Evolutionary conservation across 2,113 vertebrate genomes (phyloP).

Genomic region (Nycticebus coucang): DNA sequence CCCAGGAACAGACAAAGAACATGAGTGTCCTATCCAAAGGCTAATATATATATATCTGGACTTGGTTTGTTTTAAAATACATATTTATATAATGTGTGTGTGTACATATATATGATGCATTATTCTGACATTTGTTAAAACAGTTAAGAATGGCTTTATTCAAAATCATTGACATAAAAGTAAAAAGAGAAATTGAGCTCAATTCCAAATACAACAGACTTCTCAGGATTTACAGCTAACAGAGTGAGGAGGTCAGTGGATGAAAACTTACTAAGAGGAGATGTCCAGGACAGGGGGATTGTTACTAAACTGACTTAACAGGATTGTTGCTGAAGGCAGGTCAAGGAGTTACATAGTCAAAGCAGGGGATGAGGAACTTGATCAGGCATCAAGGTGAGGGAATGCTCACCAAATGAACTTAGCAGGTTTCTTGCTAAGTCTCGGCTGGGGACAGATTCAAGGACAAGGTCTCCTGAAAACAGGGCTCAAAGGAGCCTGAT

Average conservation of each 20-base stretch:
- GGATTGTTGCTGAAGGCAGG: neutral
- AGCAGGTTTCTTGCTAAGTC: neutral
- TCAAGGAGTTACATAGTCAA: neutral
- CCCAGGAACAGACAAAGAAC: neutral
- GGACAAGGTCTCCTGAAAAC: neutral
- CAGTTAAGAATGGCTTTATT: neutral
- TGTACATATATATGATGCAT: neutral
- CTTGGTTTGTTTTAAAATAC: neutral
- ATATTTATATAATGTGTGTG: neutral
- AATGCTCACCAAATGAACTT: neutral
- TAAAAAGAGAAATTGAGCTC: neutral
- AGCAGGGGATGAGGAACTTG: neutral
- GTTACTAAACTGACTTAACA: neutral
- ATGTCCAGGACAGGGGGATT: neutral
- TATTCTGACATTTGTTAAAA: neutral
- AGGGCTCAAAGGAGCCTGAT: neutral
- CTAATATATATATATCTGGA: neutral
- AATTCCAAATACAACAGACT: neutral
- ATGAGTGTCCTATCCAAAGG: neutral
- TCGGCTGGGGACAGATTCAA: neutral
- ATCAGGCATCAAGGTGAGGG: neutral
- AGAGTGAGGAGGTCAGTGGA: neutral
- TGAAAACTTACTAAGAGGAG: neutral
- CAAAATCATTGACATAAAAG: too few species aligned
- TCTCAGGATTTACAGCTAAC: too few species aligned